Evolutionary conservation across 2,797 vertebrate species (phyloP), one percentile per base, ranked within the genome.

Genomic region (Chanos chanos): DNA sequence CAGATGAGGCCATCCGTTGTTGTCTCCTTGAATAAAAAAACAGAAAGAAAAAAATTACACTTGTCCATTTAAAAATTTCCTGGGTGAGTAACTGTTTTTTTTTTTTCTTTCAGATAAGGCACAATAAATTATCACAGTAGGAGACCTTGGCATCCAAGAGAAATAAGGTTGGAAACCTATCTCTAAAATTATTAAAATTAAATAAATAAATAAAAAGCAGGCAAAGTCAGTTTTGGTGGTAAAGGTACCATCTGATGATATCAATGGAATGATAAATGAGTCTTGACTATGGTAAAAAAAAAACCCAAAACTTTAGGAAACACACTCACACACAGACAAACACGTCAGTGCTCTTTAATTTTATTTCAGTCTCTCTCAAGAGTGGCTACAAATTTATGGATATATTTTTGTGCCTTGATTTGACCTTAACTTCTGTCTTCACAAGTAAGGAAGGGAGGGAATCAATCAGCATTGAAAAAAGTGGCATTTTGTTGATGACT

Each of bases 1-100:
- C 43, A 96, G 92, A 67, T 90, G 85, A 18, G 94, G 90, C 96
- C 96, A 98, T 63, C 96, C 96, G 19, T 91, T 95, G 79, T 94
- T 94, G 87, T 98, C 94, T 66, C 90, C 96, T 99, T 77, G 65
- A 70, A 66, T 40, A 64, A 1, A 78, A 18, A 36, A 75, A 36
- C n/a, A 44, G 7, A 68, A 40, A 54, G 60, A 63, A 30, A 25
- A 66, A 22, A 22, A n/a, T 7, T 36, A 30, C 16, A 12, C 7
- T 5, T 4, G 12, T 33, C 52, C 9, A 60, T 43, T 13, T 16
- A 51, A 45, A 12, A 25, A 40, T 57, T 28, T 47, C 12, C 48
- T 13, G 21, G 47, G 54, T 31, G 27, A 63, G 27, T 25, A 34
- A 34, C 18, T 21, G 12, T 7, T 56, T 12, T 31, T 2, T 13